Evolutionary conservation across 2,797 vertebrate genomes (phyloP), one percentile per base, ranked within the genome.

Genomic region (Telmatherina bonti): DNA sequence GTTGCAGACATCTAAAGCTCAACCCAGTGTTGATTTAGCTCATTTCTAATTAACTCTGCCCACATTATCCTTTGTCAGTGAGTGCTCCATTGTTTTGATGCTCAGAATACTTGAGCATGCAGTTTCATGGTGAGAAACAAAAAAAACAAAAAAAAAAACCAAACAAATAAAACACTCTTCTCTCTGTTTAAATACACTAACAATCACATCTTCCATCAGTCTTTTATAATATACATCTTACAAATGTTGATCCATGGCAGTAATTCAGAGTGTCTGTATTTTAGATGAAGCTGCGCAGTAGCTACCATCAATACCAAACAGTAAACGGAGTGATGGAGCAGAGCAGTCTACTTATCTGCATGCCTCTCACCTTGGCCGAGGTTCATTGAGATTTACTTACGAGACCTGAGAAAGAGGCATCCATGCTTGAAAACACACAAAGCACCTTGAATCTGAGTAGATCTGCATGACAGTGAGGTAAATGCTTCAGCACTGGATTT

Each of bases 391-490:
- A 41, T 62, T 30, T 18, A 24, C 30, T 47, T 29, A 52, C 18
- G 31, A 3, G 22, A 49, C 27, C 58, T 29, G n/a, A 47, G 16
- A 61, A 63, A 57, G 65, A 24, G 18, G 49, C 22, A 36, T 35
- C 64, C 35, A 57, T 74, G 41, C 63, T 65, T 65, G 71, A 78
- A 74, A 83, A 58, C 31, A 38, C 20, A 66, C 12, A 70, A 49
- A 71, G 61, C 38, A n/a, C 38, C 54, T 10, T 29, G 53, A 65
- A 24, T 22, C 20, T 29, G 35, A 64, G n/a, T 7, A 61, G 29
- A 13, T 59, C 27, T 49, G 11, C 45, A 38, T 53, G 36, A 62
- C 31, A n/a, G n/a, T 30, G 47, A 18, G 12, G 22, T 1, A 41
- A 38, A 70, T 47, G 41, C 1, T 7, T 31, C 22, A 43, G 41